Evolutionary conservation across 2,888 invertebrate genomes (phyloP).

Genomic region (Lampropteryx suffumata): DNA sequence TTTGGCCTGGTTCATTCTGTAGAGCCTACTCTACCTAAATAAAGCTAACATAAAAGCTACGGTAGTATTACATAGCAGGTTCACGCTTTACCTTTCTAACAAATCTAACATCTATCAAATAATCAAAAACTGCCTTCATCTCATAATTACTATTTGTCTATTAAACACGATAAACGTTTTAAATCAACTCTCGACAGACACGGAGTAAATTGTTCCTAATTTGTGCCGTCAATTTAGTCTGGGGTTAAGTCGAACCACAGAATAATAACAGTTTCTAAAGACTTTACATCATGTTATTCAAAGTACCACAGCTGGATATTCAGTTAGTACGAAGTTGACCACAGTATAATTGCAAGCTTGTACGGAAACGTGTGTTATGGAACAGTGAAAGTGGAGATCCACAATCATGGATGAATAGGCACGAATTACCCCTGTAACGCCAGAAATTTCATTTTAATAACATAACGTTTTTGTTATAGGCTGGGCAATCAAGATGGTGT

Average conservation of each 20-base stretch:
- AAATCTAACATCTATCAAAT: neutral
- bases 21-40: too few relatives aligned
- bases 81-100: neutral
- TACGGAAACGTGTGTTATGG: constrained; percentile 14
- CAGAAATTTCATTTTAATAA: constrained; percentile 23
- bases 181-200: constrained; percentile 12
- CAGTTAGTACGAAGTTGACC: neutral
- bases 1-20: too few relatives aligned
- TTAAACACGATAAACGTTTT: constrained; percentile 17
- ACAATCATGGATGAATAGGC: constrained; percentile 14
- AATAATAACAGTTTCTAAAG: neutral
- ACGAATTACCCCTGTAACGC: constrained; percentile 19
- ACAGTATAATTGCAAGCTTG: constrained; percentile 3
- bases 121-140: neutral
- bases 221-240: neutral
- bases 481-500: neutral
- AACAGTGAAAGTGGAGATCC: constrained; percentile 23
- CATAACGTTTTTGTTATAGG: constrained; percentile 8
- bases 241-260: constrained; percentile 4
- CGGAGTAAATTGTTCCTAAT: constrained; percentile 8
- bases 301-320: neutral
- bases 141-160: constrained; percentile 12
- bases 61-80: too few relatives aligned
- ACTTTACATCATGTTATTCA: neutral
- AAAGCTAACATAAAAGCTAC: too few relatives aligned